A percentile compares a stretch with the other conserved stretches of the same genome.
phyloP scores from a whole-genome alignment of 2,888 invertebrate genomes.

The Formica aserva region DNA sequence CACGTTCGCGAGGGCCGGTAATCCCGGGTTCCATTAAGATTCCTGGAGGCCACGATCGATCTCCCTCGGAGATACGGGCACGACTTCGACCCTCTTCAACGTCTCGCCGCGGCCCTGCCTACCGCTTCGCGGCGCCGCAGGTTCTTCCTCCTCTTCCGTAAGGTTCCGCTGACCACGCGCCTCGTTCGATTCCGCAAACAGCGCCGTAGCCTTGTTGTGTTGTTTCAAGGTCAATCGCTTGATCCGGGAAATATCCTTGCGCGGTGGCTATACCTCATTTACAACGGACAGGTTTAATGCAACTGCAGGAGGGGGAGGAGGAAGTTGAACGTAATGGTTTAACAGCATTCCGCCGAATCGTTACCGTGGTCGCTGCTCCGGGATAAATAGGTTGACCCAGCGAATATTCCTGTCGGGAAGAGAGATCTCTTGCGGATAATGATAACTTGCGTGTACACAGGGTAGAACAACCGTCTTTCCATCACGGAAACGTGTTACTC shows the following conservation, averaged over 20 bases:
- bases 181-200: conserved; percentile 46
- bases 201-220: conserved; percentile 42
- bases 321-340: conserved; percentile 26
- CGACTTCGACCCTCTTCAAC: conserved; percentile 71
- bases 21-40: conserved; percentile 80
- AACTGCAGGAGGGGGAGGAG: not conserved
- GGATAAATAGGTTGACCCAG: conserved; percentile 50
- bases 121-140: conserved; percentile 23
- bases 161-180: conserved; percentile 56
- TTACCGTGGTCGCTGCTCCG: conserved; percentile 45
- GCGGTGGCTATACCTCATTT: conserved; percentile 49
- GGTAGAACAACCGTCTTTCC: conserved; percentile 13
- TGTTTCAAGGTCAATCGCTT: conserved; percentile 54
- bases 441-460: conserved; percentile 22
- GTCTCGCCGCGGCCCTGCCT: conserved; percentile 54
- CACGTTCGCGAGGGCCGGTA: conserved; percentile 64
- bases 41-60: conserved; percentile 75
- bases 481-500: not conserved
- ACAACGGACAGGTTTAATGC: conserved; percentile 33
- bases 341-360: conserved; percentile 50
- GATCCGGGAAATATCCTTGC: conserved; percentile 47
- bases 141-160: conserved; percentile 49
- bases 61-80: conserved; percentile 74
- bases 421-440: conserved; percentile 43
- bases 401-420: conserved; percentile 22